Base-by-base conservation (phyloP, 2,888 invertebrate genomes). In the Eubasilissa splendida region DNA sequence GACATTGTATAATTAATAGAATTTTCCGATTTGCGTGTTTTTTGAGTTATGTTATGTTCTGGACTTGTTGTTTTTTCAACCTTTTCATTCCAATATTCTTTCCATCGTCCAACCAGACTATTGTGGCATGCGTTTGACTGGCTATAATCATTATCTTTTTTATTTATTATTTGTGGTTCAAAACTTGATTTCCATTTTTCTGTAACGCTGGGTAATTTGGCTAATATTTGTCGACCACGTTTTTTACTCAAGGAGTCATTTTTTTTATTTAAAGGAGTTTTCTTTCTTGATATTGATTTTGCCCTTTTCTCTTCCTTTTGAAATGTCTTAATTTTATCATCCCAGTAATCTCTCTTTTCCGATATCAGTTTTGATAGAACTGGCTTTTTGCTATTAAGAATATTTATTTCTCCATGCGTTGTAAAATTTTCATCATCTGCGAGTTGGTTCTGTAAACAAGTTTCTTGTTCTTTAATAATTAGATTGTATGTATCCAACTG, bases 281-380 rank as follows among this genome's bases (percentile, higher is more conserved):
- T 87, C 84, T 86, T 87, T 86, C 88, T 88, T 8, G 70, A 50
- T 11, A 65, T 52, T 33, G 76, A 31, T 11, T 33, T 50, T 52
- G 53, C 33, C 84, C 88, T 89, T 10, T 87, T 89, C 85, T 90
- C 89, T 84, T 85, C 84, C 68, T 54, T 71, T 82, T 82, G 75
- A 11, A 90, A 88, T 85, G 88, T 87, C 68, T 87, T 87, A 83
- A 91, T 91, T 85, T 86, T 89, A 79, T 90, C 89, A 85, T 91
- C 91, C 90, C 90, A 91, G 84, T 90, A 90, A 85, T 88, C 89
- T 85, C 90, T 91, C 84, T 88, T 89, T 85, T 90, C 90, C 58
- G 88, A 86, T 11, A 91, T 90, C 83, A 90, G 89, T 81, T 90
- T 90, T 68, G 85, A 82, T 11, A 81, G 10, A 14, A 54, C 84